A percentile compares a stretch with the other conserved stretches of the same genome.
These are phyloP conservation scores for Baccha elongata DNA, from an alignment of 2,888 invertebrate species.

Conservation along the genomic window DNA sequence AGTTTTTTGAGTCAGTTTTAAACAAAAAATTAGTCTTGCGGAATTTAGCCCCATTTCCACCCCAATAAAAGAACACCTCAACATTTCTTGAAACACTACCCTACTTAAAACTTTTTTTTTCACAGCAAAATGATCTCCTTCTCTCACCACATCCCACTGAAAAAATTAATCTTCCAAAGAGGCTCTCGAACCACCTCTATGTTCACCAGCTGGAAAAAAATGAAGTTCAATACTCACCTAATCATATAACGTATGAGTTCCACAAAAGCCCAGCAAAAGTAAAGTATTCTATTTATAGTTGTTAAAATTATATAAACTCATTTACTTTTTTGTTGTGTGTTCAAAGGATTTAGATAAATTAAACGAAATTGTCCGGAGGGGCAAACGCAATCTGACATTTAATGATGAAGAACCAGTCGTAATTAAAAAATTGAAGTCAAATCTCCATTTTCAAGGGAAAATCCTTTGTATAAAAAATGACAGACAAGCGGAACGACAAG, in stretches of 20 bases:
- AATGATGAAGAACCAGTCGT: conserved; percentile 75
- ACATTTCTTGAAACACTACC: too few species aligned
- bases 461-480: conserved; percentile 77
- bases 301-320: background rate
- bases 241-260: conserved; percentile 79
- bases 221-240: conserved; percentile 81
- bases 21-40: too few species aligned
- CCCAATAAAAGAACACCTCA: too few species aligned
- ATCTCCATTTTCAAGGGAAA: conserved; percentile 73
- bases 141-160: conserved; percentile 90
- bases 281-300: background rate
- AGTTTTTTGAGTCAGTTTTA: too few species aligned
- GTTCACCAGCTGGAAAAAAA: conserved; percentile 84
- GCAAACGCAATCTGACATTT: conserved; percentile 79
- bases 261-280: conserved; percentile 81
- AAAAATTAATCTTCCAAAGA: conserved; percentile 79
- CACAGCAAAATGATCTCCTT: conserved; percentile 82
- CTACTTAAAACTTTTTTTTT: too few species aligned
- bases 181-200: conserved; percentile 83
- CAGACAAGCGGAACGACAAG: conserved; percentile 76
- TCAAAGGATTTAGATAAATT: conserved; percentile 78
- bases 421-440: conserved; percentile 58
- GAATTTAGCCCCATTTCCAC: too few species aligned
- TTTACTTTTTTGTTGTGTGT: conserved; percentile 2
- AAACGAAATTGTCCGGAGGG: conserved; percentile 79